A percentile compares a stretch with the other conserved stretches of the same genome.
Evolutionary conservation across 2,113 vertebrate species (phyloP).

Genomic region (Uria lomvia): DNA sequence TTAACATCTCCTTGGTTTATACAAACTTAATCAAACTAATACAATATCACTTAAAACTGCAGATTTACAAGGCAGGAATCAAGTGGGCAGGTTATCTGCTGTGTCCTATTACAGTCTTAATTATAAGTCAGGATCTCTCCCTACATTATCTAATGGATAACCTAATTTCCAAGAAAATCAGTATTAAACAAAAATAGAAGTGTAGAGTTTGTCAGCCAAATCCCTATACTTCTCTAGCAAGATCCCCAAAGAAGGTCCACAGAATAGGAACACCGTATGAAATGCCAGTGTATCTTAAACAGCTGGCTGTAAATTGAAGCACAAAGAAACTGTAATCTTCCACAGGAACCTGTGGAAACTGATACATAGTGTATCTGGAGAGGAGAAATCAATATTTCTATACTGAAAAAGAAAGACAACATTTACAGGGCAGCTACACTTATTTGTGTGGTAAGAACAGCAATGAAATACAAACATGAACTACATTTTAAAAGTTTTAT

Average conservation of each 20-base stretch:
- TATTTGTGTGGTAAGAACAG: neutral
- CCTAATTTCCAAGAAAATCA: neutral
- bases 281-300: neutral
- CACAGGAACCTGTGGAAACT: neutral
- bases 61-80: neutral
- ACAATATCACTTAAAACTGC: neutral
- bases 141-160: neutral
- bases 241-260: neutral
- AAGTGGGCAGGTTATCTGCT: neutral
- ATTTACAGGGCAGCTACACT: neutral
- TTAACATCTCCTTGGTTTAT: neutral
- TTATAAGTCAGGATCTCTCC: neutral
- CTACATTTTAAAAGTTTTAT: neutral
- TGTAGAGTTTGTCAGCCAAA: neutral
- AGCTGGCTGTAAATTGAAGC: neutral
- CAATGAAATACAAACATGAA: neutral
- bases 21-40: neutral
- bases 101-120: neutral
- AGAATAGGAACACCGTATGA: neutral
- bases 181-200: neutral
- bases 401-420: neutral
- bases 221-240: neutral
- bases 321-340: neutral
- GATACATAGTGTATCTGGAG: neutral
- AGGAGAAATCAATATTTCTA: neutral